These are phyloP conservation scores for Eupithecia vulgata DNA, from an alignment of 2,888 invertebrate genomes.

Conservation along the genomic window DNA sequence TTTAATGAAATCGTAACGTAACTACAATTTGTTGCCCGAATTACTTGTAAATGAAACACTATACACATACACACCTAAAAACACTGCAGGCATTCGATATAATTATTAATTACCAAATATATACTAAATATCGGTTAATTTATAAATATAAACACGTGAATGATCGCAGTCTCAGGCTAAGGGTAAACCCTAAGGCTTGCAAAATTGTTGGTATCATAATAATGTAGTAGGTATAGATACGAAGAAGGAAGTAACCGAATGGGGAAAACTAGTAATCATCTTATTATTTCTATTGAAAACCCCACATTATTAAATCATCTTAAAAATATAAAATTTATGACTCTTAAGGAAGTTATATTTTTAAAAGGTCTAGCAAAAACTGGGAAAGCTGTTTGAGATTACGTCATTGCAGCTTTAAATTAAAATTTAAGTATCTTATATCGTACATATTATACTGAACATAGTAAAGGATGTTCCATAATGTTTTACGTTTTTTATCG, in stretches of 20 bases:
- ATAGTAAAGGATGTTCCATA: no score
- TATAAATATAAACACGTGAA: background rate
- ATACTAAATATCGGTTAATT: no score
- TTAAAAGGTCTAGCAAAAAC: background rate
- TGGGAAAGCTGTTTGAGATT: no score
- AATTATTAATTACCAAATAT: background rate
- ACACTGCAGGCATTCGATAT: background rate
- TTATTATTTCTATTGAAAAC: constrained; percentile 3
- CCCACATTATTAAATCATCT: background rate
- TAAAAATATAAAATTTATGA: background rate
- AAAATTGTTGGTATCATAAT: background rate
- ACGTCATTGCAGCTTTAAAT: no score
- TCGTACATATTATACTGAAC: no score
- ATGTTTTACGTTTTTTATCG: no score
- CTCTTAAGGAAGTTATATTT: background rate
- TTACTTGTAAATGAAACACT: background rate
- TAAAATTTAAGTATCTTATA: no score
- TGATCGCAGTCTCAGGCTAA: background rate
- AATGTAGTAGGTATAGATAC: no score
- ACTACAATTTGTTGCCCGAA: background rate
- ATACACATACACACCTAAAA: no score
- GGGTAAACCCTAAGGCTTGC: background rate
- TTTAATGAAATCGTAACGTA: background rate
- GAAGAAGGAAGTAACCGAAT: background rate
- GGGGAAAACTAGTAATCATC: background rate